phyloP scores from a whole-genome alignment of 2,888 invertebrate species.

The Paralinhomoeus sp. region DNA sequence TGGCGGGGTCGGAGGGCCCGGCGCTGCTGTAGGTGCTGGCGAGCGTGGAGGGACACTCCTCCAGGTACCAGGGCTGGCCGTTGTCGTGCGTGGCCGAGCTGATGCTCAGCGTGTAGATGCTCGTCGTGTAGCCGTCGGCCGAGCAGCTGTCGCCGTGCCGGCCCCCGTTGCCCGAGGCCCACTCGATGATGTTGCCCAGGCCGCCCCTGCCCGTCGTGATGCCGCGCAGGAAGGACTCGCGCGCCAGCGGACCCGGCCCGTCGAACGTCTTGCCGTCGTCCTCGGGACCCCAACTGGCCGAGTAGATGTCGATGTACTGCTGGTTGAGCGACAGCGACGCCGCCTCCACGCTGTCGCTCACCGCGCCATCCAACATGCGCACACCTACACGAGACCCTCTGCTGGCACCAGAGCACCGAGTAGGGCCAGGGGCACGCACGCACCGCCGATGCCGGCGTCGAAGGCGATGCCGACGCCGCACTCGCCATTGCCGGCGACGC shows the following conservation, averaged over 20 bases:
- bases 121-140: conserved; percentile 97
- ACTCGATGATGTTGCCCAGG: conserved; percentile 81
- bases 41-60: conserved; percentile 90
- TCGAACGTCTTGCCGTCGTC: conserved; percentile 91
- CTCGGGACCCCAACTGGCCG: conserved; percentile 90
- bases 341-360: conserved; percentile 86
- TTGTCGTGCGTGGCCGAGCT: conserved; percentile 71
- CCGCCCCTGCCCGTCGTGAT: conserved; percentile 48
- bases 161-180: conserved; percentile 91
- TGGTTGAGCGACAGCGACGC: conserved; percentile 73
- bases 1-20: conserved; percentile 30
- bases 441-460: conserved; percentile 85
- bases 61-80: conserved; percentile 88
- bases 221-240: conserved; percentile 17
- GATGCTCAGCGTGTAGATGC: conserved; percentile 90
- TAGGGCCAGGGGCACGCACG: too few relatives aligned
- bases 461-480: conserved; percentile 96
- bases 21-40: conserved; percentile 95
- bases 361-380: conserved; percentile 87
- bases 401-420: too few relatives aligned
- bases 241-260: conserved; percentile 73
- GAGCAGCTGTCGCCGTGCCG: conserved; percentile 59
- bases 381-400: too few relatives aligned
- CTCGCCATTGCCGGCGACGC: conserved; percentile 76
- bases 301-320: conserved; percentile 82